Evolutionary conservation across 2,888 invertebrate genomes (phyloP).

Genomic region (Erebia epiphron): DNA sequence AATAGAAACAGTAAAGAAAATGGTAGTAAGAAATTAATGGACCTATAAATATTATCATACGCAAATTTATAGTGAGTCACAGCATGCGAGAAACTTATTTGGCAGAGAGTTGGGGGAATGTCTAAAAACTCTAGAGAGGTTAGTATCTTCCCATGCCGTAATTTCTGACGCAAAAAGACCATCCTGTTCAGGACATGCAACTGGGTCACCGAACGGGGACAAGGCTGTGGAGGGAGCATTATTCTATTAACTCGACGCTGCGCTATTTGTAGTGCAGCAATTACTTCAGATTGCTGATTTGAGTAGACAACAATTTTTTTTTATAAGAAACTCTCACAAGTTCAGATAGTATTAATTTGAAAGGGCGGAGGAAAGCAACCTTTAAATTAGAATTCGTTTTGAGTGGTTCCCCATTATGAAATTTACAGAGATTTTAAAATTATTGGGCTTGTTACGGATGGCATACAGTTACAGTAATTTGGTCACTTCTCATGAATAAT

Average conservation of each 20-base stretch:
- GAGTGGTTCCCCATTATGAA: too few species aligned
- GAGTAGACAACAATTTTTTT: not conserved
- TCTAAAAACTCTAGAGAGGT: not conserved
- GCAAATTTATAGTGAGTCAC: slow-evolving; percentile 1
- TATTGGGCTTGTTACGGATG: too few species aligned
- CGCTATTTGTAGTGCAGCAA: slow-evolving; percentile 41
- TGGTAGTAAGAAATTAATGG: not conserved
- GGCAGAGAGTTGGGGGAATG: not conserved
- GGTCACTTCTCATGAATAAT: too few species aligned
- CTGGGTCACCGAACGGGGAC: slow-evolving; percentile 70
- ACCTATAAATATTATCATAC: not conserved
- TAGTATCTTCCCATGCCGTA: slow-evolving; percentile 27
- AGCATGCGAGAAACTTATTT: not conserved
- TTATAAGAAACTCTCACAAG: not conserved
- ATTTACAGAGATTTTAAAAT: too few species aligned
- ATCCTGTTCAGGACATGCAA: slow-evolving; percentile 67
- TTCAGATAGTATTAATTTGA: too few species aligned
- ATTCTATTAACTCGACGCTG: slow-evolving; percentile 69
- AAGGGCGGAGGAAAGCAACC: too few species aligned
- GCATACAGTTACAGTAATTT: too few species aligned
- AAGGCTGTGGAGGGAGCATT: slow-evolving; percentile 75
- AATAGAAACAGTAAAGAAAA: slow-evolving; percentile 5
- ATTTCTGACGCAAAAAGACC: slow-evolving; percentile 54
- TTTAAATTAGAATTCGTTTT: too few species aligned
- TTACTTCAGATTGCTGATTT: slow-evolving; percentile 28